phyloP scores from a whole-genome alignment of 2,888 invertebrate species.

The Drosophila quinaria region DNA sequence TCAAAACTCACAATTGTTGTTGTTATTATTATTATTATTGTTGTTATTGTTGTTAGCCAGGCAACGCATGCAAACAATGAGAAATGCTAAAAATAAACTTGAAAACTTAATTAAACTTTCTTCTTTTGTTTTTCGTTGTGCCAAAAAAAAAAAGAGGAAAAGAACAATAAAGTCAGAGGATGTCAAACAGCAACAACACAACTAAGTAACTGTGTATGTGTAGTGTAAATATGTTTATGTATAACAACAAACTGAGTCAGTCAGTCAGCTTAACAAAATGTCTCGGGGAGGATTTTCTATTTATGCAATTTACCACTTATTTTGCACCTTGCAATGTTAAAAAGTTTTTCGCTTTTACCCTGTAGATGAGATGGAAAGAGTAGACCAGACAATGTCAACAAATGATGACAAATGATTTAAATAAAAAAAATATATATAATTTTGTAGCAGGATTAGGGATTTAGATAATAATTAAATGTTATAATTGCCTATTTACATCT shows the following conservation, averaged over 20 bases:
- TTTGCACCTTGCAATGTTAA: conserved; percentile 71
- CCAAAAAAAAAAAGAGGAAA: conserved; percentile 19
- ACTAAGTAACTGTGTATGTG: conserved; percentile 1
- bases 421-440: too few species aligned
- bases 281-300: conserved; percentile 27
- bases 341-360: conserved; percentile 22
- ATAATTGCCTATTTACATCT: too few species aligned
- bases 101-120: conserved; percentile 78
- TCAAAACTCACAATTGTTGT: conserved; percentile 65
- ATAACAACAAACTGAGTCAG: conserved; percentile 12
- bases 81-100: conserved; percentile 73
- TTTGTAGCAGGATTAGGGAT: too few species aligned
- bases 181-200: conserved; percentile 17
- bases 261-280: conserved; percentile 49
- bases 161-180: conserved; percentile 31
- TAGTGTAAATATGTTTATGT: background rate
- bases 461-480: too few species aligned
- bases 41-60: conserved; percentile 31
- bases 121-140: conserved; percentile 14
- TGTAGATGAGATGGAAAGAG: background rate
- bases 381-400: too few species aligned
- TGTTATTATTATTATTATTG: conserved; percentile 14
- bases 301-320: conserved; percentile 72
- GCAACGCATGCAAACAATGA: conserved; percentile 68
- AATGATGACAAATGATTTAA: background rate